Evolutionary conservation across 2,888 invertebrate species (phyloP).

Genomic region (Erebia palarica): DNA sequence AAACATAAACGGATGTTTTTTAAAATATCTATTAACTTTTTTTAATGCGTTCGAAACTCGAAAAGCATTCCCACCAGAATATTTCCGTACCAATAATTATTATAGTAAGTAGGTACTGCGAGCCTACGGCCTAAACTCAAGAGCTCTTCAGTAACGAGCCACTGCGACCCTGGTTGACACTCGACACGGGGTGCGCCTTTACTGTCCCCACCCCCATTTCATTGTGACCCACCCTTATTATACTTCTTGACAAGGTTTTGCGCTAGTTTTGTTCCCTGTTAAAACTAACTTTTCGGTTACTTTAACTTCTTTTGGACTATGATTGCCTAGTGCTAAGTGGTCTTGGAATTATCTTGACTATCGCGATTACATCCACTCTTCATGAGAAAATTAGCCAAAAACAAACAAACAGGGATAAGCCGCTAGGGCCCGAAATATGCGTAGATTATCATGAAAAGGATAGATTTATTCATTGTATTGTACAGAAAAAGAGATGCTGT

Average conservation of each 20-base stretch:
- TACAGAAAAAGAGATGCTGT: too few species aligned
- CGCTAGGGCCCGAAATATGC: too few species aligned
- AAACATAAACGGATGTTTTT: too few species aligned
- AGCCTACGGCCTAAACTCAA: slow-evolving; percentile 3
- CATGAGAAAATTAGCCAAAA: too few species aligned
- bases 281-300: too few species aligned
- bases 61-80: neutral
- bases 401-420: too few species aligned
- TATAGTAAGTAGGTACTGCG: neutral
- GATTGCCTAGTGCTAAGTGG: neutral
- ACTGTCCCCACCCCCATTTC: slow-evolving; percentile 3
- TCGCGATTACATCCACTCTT: too few species aligned
- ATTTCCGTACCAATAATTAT: neutral
- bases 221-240: slow-evolving; percentile 1
- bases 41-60: neutral
- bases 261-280: too few species aligned
- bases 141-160: slow-evolving; percentile 3
- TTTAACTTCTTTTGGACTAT: neutral
- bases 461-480: too few species aligned
- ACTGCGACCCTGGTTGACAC: slow-evolving; percentile 2
- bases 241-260: neutral
- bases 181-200: neutral
- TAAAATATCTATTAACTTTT: too few species aligned
- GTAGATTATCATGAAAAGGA: too few species aligned
- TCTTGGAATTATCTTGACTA: too few species aligned